A percentile compares a stretch with the other conserved stretches of the same genome.
Conservation (phyloP, 2,888 invertebrate species). For the Drosophila suboccidentalis region DNA sequence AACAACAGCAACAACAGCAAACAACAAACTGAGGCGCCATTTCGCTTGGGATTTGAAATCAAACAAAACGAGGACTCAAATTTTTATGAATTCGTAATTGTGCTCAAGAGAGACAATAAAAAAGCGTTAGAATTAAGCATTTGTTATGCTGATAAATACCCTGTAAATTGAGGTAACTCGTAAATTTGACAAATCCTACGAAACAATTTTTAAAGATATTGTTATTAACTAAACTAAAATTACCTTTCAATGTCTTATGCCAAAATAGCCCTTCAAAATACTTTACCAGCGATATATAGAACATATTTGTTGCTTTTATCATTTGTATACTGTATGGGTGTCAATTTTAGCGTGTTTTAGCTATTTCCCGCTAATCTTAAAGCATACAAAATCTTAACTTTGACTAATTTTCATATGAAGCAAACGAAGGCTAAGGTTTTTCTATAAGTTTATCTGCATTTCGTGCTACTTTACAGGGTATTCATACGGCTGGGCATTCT, state of each 20-base stretch:
- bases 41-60: constrained; percentile 30
- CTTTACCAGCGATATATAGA: too few relatives aligned
- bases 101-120: constrained; percentile 6
- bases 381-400: too few relatives aligned
- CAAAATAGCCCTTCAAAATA: too few relatives aligned
- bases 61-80: constrained; percentile 31
- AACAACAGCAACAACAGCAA: not conserved
- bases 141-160: constrained; percentile 7
- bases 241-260: too few relatives aligned
- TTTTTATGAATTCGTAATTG: constrained; percentile 55
- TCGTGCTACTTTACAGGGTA: constrained; percentile 10
- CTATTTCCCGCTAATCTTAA: too few relatives aligned
- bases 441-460: not conserved
- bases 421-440: not conserved
- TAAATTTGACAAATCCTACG: too few relatives aligned
- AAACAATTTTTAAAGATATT: too few relatives aligned
- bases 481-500: not conserved
- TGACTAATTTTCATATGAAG: too few relatives aligned
- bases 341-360: too few relatives aligned
- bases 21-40: constrained; percentile 40
- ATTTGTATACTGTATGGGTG: too few relatives aligned
- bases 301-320: too few relatives aligned
- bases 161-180: not conserved
- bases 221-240: too few relatives aligned
- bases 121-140: not conserved